Base-by-base conservation (phyloP, 2,797 vertebrate genomes). In the Streptopelia turtur region DNA sequence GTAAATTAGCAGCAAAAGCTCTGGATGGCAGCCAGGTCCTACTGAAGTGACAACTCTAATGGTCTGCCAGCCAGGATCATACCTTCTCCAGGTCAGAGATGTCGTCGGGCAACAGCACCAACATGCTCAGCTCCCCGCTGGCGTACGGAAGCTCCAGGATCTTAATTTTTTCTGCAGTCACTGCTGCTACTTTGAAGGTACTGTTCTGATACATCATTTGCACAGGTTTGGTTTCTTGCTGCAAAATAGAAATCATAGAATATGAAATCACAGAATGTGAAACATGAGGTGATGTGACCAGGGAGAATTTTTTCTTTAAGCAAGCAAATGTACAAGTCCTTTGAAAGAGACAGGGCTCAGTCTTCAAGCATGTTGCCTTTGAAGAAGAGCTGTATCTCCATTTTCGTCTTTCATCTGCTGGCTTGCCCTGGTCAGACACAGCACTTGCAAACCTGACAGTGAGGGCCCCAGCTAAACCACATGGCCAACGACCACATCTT, bases 201-300 rank as follows among this genome's bases (percentile, higher is more conserved):
- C 9, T 16, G 27, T 81, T 88, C 45, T 80, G 61, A 14, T 0
- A 1, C 92, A 94, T 92, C 92, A 92, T 93, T 77, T 64, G 41
- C 49, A 95, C 86, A 0, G 69, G 55, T 79, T 41, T 95, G 65
- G 83, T 96, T 69, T 91, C 82, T 81, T 87, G 24, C 95, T 95
- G 82, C 39, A 70, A 39, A 80, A 18, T 10, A 79, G 7, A 91
- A 57, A 60, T 45, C 18, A 45, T 20, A 20, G 17, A 45, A 20
- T 45, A 45, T 45, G 43, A 45, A 45, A 45, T 45, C 16, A 43
- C 16, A 43, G 41, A 43, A 43, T 43, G 41, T 43, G 8, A 91
- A 57, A 60, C 0, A 1, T 16, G 56, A 69, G 30, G 17, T 2
- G 3, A 5, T 15, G 13, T 14, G 18, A 56, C 30, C 2, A 0